Conservation (phyloP, 2,888 invertebrate species). For the Pogonocherus hispidulus region DNA sequence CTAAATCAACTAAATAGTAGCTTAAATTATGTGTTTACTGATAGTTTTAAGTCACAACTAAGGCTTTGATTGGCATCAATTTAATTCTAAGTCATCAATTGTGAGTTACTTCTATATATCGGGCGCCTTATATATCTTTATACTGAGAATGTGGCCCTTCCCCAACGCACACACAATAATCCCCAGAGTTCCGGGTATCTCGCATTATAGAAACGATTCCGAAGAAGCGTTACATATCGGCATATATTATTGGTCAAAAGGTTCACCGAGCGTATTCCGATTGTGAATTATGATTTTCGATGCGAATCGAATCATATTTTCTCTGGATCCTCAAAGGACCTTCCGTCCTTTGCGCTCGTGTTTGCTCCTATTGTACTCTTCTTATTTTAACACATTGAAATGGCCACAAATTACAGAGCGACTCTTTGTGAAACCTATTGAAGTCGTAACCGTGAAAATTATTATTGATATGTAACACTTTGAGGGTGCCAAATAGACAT, state of each 20-base stretch:
- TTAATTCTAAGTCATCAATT: too few species aligned
- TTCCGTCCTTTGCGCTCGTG: slow-evolving; percentile 51
- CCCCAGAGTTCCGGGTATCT: slow-evolving; percentile 23
- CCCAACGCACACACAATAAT: slow-evolving; percentile 2
- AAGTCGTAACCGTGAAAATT: slow-evolving; percentile 66
- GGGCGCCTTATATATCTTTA: too few species aligned
- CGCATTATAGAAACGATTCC: slow-evolving; percentile 7
- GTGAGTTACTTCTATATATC: too few species aligned
- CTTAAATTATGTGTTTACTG: too few species aligned
- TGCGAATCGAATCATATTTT: slow-evolving; percentile 69
- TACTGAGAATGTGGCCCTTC: too few species aligned
- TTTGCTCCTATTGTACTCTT: slow-evolving; percentile 42
- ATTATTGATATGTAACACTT: slow-evolving; percentile 69
- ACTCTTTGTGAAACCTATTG: slow-evolving; percentile 63
- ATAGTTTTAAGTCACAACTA: too few species aligned
- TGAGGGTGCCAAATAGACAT: slow-evolving; percentile 70
- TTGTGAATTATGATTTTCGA: slow-evolving; percentile 68
- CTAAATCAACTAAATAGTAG: too few species aligned
- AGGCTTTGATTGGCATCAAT: too few species aligned
- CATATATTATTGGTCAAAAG: slow-evolving; percentile 70
- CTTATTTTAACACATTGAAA: slow-evolving; percentile 60
- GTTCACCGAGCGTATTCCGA: slow-evolving; percentile 66
- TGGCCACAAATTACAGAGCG: slow-evolving; percentile 63
- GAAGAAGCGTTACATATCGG: slow-evolving; percentile 55
- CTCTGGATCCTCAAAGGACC: slow-evolving; percentile 66